These are phyloP conservation scores for Ploceus nigricollis DNA, from an alignment of 2,113 vertebrate genomes.

Conservation along the genomic window DNA sequence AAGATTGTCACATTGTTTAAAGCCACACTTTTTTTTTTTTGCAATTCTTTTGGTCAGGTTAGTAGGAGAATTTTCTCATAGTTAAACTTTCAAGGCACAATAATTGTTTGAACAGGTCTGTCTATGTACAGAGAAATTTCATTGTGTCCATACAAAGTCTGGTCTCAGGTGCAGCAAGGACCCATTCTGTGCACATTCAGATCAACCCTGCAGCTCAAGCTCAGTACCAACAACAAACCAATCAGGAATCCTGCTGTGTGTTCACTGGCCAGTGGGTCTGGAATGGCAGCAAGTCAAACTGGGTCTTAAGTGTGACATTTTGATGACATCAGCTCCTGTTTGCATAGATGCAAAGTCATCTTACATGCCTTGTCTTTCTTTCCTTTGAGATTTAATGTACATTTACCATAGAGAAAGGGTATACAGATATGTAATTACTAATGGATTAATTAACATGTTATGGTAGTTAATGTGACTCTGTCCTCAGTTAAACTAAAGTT, in stretches of 20 bases:
- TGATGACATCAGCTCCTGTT: neutral
- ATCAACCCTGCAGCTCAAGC: neutral
- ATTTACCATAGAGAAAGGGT: neutral
- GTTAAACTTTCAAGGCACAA: neutral
- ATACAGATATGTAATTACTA: neutral
- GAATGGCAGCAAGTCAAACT: neutral
- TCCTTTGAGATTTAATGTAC: neutral
- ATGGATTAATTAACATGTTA: neutral
- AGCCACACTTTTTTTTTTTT: neutral
- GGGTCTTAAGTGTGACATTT: neutral
- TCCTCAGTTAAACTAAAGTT: neutral
- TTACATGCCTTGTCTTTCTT: neutral
- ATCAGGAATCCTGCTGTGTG: neutral
- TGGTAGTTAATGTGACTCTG: neutral
- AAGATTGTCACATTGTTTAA: neutral
- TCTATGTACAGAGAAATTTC: neutral
- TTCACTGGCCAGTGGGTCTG: neutral
- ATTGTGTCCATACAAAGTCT: neutral
- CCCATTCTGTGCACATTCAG: neutral
- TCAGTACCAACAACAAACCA: neutral
- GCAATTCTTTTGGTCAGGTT: neutral
- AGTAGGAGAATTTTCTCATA: neutral
- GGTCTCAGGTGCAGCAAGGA: neutral
- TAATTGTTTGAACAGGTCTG: neutral
- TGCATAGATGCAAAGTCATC: neutral